Evolutionary conservation across 2,888 invertebrate species (phyloP).

Genomic region (Limnephilus auricula): DNA sequence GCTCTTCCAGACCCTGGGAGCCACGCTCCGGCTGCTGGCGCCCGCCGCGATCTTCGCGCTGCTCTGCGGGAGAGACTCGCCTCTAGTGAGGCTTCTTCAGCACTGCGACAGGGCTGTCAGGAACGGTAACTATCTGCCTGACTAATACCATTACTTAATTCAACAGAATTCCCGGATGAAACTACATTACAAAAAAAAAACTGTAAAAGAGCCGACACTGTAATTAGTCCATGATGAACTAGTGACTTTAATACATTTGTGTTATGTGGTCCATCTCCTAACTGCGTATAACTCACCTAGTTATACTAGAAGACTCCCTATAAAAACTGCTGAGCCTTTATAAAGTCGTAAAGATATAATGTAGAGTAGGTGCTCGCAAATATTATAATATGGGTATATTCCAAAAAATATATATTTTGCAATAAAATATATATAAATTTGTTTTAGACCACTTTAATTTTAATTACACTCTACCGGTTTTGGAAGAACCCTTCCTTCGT

Average conservation of each 20-base stretch:
- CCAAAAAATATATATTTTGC: too few species aligned
- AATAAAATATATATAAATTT: too few species aligned
- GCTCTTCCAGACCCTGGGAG: slow-evolving; percentile 73
- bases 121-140: slow-evolving; percentile 14
- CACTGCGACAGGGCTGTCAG: slow-evolving; percentile 70
- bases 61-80: slow-evolving; percentile 78
- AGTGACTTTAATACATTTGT: too few species aligned
- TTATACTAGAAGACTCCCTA: neutral
- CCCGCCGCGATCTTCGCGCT: slow-evolving; percentile 78
- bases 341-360: neutral
- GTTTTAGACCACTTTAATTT: too few species aligned
- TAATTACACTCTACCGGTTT: too few species aligned
- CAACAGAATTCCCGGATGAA: too few species aligned
- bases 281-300: neutral
- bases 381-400: neutral
- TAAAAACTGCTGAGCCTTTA: neutral
- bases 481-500: too few species aligned
- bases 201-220: too few species aligned
- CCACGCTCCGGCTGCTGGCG: slow-evolving; percentile 78
- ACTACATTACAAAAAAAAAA: too few species aligned
- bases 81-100: slow-evolving; percentile 76
- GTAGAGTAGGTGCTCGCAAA: neutral
- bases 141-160: too few species aligned
- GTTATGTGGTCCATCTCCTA: neutral
- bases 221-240: too few species aligned